A percentile compares a stretch with the other conserved stretches of the same genome.
These are phyloP conservation scores for Gorsachius magnificus DNA, from an alignment of 2,797 vertebrate species.

Conservation along the genomic window DNA sequence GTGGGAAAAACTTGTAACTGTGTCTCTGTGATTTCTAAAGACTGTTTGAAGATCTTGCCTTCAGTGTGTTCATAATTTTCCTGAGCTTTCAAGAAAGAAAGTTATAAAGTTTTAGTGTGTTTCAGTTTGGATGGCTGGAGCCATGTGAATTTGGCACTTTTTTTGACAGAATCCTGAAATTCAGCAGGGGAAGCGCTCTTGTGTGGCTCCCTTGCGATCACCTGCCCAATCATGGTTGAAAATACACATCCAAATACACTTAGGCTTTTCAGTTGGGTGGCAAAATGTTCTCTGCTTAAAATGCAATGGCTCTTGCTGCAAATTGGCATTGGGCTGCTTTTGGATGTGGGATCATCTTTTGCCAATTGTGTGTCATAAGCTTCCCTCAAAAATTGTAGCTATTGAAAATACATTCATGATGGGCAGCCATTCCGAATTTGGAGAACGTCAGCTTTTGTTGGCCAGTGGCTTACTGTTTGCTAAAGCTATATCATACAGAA, in stretches of 20 bases:
- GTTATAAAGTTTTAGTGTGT: neutral
- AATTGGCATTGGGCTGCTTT: neutral
- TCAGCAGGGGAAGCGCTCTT: neutral
- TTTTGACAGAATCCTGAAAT: neutral
- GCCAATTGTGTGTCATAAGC: neutral
- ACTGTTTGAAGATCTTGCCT: neutral
- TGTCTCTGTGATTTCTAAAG: neutral
- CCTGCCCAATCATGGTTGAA: neutral
- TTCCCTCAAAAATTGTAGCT: neutral
- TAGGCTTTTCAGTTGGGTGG: neutral
- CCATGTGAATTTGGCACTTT: neutral
- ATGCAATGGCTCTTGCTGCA: neutral
- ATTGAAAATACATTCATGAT: neutral
- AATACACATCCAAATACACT: neutral
- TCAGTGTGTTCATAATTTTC: neutral
- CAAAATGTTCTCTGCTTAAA: neutral
- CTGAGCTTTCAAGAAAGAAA: neutral
- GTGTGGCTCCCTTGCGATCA: neutral
- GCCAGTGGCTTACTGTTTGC: neutral
- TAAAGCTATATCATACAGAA: neutral
- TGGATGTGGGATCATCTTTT: neutral
- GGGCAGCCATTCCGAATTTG: neutral
- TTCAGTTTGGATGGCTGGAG: neutral
- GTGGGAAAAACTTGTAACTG: rapidly evolving
- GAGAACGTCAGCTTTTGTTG: neutral